phyloP scores from a whole-genome alignment of 2,888 invertebrate genomes.

The Brenthis ino region DNA sequence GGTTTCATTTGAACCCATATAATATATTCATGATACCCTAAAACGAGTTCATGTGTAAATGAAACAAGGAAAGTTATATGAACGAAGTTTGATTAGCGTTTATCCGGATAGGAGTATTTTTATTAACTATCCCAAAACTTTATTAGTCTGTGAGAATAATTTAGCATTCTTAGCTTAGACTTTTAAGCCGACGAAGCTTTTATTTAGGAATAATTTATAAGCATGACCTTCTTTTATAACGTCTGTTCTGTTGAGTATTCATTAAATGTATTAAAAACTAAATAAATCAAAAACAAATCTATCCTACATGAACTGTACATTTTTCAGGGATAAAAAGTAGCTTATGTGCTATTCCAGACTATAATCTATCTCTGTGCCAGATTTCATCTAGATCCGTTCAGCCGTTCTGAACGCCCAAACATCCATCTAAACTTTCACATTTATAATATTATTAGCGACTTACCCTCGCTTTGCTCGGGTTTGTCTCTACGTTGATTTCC shows the following conservation, averaged over 20 bases:
- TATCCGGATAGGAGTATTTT: conserved; percentile 52
- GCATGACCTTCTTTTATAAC: conserved; percentile 3
- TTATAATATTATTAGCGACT: too few species aligned
- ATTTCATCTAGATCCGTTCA: too few species aligned
- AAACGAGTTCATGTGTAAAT: conserved; percentile 65
- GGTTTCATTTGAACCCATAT: conserved; percentile 38
- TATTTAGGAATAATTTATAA: conserved; percentile 19
- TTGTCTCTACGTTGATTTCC: too few species aligned
- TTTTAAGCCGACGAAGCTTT: conserved; percentile 13
- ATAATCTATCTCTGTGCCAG: too few species aligned
- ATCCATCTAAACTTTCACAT: too few species aligned
- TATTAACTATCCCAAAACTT: conserved; percentile 20
- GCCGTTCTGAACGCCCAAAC: too few species aligned
- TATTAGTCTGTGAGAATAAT: conserved; percentile 2
- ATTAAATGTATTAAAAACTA: not conserved
- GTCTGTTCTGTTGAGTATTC: conserved; percentile 2
- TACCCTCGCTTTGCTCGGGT: too few species aligned
- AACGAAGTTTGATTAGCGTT: conserved; percentile 69
- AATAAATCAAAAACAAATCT: too few species aligned
- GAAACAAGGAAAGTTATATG: conserved; percentile 70
- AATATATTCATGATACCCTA: conserved; percentile 60
- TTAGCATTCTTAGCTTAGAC: conserved; percentile 12
- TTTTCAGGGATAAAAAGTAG: too few species aligned
- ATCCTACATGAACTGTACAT: too few species aligned
- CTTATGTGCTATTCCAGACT: too few species aligned